Conservation (phyloP, 2,888 invertebrate species). For the Anoncus sp. region DNA sequence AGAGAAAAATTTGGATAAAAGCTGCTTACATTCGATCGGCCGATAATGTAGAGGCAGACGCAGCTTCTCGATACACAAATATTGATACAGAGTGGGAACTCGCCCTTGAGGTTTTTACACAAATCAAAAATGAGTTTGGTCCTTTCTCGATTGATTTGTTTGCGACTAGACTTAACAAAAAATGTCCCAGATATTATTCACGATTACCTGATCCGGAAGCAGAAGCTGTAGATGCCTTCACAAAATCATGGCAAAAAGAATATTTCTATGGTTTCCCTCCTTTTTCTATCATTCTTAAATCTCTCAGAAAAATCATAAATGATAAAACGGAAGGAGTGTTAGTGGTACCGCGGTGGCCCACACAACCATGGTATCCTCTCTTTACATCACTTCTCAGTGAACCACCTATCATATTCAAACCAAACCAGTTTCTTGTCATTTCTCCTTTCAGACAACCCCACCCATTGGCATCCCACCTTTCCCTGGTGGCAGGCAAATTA, state of each 20-base stretch:
- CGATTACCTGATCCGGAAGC: slow-evolving; percentile 14
- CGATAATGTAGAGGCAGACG: neutral
- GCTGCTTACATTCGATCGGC: slow-evolving; percentile 2
- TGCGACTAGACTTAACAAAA: slow-evolving; percentile 9
- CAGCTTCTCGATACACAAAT: neutral
- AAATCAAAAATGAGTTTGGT: neutral
- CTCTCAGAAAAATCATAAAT: neutral
- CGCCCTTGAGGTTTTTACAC: neutral
- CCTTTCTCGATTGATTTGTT: slow-evolving; percentile 1
- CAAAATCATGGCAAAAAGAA: slow-evolving; percentile 7
- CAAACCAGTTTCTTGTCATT: slow-evolving; percentile 11
- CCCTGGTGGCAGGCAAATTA: slow-evolving; percentile 8
- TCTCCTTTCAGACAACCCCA: slow-evolving; percentile 3
- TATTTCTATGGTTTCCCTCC: slow-evolving; percentile 5
- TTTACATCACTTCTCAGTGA: slow-evolving; percentile 1
- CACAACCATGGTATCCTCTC: slow-evolving; percentile 20
- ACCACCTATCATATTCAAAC: slow-evolving; percentile 2
- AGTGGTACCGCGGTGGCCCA: slow-evolving; percentile 3
- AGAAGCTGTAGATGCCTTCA: slow-evolving; percentile 6
- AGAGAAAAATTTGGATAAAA: slow-evolving; percentile 6
- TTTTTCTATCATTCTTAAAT: slow-evolving; percentile 3
- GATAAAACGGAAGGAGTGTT: slow-evolving; percentile 6
- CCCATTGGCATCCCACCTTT: slow-evolving; percentile 4
- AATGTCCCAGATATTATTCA: neutral
- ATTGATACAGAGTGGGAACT: slow-evolving; percentile 6